Percentiles rank a stretch among this genome's conserved stretches.
These are phyloP conservation scores for Simalia tracyae DNA, from an alignment of 2,797 vertebrate genomes.

Conservation along the genomic window DNA sequence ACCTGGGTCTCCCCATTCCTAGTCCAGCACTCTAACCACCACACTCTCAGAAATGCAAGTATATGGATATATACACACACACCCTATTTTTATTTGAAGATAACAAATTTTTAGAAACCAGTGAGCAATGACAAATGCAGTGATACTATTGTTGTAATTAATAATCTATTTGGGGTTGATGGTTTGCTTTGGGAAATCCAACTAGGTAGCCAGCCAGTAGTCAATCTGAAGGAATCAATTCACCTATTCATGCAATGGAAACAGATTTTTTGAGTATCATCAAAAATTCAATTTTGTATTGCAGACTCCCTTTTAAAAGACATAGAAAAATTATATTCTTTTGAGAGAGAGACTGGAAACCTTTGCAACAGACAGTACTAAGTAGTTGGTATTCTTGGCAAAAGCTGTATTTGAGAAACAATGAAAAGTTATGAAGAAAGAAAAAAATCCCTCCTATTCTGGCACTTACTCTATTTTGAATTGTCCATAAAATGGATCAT, in stretches of 20 bases:
- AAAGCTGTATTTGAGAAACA: neutral
- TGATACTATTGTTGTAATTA: neutral
- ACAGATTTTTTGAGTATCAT: conserved; percentile 29
- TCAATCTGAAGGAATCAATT: conserved; percentile 42
- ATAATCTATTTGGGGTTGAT: conserved; percentile 23
- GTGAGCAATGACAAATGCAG: neutral
- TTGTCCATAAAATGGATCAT: neutral
- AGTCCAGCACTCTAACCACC: neutral
- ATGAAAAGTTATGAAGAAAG: neutral
- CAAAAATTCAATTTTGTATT: neutral
- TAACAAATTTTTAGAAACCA: neutral
- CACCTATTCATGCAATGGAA: conserved; percentile 57
- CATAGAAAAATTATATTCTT: neutral
- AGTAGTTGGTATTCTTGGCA: neutral
- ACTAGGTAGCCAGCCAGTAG: neutral
- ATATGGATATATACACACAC: neutral
- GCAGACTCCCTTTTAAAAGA: neutral
- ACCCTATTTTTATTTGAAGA: neutral
- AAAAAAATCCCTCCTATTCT: neutral
- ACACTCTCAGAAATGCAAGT: neutral
- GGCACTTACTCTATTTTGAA: neutral
- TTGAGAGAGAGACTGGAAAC: neutral
- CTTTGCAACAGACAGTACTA: neutral
- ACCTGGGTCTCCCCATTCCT: neutral
- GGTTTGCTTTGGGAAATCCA: neutral